Evolutionary conservation across 1,140 invertebrate genomes (phyloP).

Genomic region (Sipha flava): DNA sequence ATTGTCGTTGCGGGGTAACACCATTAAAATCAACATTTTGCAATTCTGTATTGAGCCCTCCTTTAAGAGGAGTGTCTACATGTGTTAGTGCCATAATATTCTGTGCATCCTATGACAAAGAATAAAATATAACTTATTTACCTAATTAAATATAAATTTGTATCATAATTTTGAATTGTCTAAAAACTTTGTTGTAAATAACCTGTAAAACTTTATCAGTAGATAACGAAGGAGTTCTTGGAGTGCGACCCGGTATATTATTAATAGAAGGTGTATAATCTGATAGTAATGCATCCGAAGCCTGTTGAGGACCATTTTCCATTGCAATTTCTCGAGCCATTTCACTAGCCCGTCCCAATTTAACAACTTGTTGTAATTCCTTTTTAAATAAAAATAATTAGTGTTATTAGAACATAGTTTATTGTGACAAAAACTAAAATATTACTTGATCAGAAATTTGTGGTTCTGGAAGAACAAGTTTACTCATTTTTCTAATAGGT

Average conservation of each 20-base stretch:
- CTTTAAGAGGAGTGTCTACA: constrained; percentile 81
- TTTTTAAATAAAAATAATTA: constrained; percentile 48
- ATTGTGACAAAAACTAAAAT: background rate
- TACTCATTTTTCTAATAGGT: constrained; percentile 86
- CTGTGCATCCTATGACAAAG: constrained; percentile 65
- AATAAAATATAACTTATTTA: too few relatives aligned
- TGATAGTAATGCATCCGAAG: constrained; percentile 78
- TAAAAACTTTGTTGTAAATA: too few relatives aligned
- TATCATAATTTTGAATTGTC: too few relatives aligned
- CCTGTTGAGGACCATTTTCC: constrained; percentile 64
- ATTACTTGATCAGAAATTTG: constrained; percentile 79
- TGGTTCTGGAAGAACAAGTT: constrained; percentile 89
- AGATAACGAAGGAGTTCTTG: constrained; percentile 71
- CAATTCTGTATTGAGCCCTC: constrained; percentile 88
- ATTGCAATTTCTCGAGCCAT: constrained; percentile 77
- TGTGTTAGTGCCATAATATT: constrained; percentile 97
- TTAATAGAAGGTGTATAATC: constrained; percentile 82
- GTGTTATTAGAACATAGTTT: background rate
- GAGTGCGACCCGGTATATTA: constrained; percentile 54
- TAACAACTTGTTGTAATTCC: constrained; percentile 75
- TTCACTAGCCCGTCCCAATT: constrained; percentile 90
- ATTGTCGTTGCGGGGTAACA: constrained; percentile 62
- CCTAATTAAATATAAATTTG: too few relatives aligned
- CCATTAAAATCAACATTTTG: constrained; percentile 81
- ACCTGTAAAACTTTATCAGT: constrained; percentile 56